phyloP scores from a whole-genome alignment of 2,113 vertebrate species.

The cattle (Bos taurus) region DNA sequence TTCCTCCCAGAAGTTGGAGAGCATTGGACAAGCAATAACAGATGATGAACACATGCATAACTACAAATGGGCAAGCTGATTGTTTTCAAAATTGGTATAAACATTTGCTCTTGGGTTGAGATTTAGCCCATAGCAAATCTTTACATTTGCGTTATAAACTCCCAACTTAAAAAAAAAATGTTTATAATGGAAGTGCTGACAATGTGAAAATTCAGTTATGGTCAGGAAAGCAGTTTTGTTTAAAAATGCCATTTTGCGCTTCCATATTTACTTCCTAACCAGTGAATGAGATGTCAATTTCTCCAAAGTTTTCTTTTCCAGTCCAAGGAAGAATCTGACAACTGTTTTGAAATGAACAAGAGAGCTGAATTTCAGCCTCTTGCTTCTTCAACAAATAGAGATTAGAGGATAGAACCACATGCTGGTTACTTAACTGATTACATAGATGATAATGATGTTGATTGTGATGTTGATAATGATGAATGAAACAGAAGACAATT shows the following conservation, averaged over 20 bases:
- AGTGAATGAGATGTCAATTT: slow-evolving; percentile 72
- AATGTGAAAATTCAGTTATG: slow-evolving; percentile 85
- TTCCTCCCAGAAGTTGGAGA: slow-evolving; percentile 87
- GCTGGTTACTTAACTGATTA: slow-evolving; percentile 28
- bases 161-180: slow-evolving; percentile 80
- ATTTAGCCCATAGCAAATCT: slow-evolving; percentile 89
- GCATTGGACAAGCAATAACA: slow-evolving; percentile 88
- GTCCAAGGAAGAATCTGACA: slow-evolving; percentile 78
- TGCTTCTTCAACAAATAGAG: slow-evolving; percentile 39
- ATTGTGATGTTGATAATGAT: background rate
- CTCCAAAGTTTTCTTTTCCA: slow-evolving; percentile 77
- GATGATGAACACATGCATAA: slow-evolving; percentile 89
- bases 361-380: slow-evolving; percentile 60
- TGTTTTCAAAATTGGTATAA: slow-evolving; percentile 89
- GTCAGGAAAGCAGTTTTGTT: slow-evolving; percentile 85
- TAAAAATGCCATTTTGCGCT: slow-evolving; percentile 81
- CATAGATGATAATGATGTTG: background rate
- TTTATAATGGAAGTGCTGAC: slow-evolving; percentile 87
- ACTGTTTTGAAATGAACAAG: slow-evolving; percentile 74
- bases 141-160: slow-evolving; percentile 86
- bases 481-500: slow-evolving; percentile 61
- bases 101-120: slow-evolving; percentile 89
- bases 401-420: slow-evolving; percentile 33
- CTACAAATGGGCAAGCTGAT: slow-evolving; percentile 88
- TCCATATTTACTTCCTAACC: slow-evolving; percentile 82